Percentiles rank a stretch among this genome's conserved stretches.
These are phyloP conservation scores for Bilobella aurantiaca DNA, from an alignment of 1,140 invertebrate species.

Conservation along the genomic window DNA sequence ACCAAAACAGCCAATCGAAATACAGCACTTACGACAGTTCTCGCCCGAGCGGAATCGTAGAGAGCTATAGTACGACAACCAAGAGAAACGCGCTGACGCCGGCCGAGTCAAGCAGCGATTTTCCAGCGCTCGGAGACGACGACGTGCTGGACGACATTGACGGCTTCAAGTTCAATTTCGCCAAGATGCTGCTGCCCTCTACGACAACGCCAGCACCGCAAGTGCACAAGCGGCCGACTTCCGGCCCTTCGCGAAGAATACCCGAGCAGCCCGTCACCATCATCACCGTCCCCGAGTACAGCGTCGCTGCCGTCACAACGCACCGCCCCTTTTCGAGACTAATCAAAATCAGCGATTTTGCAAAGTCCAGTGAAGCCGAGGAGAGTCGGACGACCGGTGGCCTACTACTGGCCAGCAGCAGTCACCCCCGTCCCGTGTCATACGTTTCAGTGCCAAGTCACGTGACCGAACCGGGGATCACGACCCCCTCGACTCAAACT, in stretches of 20 bases:
- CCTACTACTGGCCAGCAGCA: background rate
- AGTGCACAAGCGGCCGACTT: too few relatives aligned
- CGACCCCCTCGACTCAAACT: background rate
- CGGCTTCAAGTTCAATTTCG: too few relatives aligned
- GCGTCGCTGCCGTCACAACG: too few relatives aligned
- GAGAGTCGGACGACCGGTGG: background rate
- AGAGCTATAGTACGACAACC: background rate
- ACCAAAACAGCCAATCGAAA: background rate
- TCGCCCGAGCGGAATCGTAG: background rate
- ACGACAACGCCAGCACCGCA: too few relatives aligned
- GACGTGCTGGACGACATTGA: background rate
- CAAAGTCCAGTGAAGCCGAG: background rate
- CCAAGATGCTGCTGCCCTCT: too few relatives aligned
- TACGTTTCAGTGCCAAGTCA: background rate
- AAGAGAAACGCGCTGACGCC: constrained; percentile 11
- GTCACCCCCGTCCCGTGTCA: background rate
- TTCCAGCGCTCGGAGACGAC: background rate
- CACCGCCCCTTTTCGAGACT: too few relatives aligned
- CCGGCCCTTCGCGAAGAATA: too few relatives aligned
- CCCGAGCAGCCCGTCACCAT: too few relatives aligned
- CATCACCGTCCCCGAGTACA: too few relatives aligned
- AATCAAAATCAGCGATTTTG: too few relatives aligned
- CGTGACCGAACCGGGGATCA: background rate
- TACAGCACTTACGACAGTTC: background rate
- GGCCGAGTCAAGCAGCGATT: too few relatives aligned